Percentiles rank a stretch among this genome's conserved stretches.
Conservation (phyloP, 2,888 invertebrate species). For the Pterostichus madidus region DNA sequence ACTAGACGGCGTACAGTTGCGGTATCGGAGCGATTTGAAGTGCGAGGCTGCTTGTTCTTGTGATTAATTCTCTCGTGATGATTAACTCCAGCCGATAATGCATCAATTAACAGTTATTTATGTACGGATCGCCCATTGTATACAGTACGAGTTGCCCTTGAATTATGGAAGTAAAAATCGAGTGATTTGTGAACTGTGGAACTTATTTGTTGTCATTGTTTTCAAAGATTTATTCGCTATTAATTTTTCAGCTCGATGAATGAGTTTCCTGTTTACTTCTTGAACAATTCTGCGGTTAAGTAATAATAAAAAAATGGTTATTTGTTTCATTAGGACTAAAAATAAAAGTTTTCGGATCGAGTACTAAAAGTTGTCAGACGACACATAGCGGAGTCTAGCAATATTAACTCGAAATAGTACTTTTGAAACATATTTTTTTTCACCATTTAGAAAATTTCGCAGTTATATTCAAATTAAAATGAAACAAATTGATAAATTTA, state of each 20-base stretch:
- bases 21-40: not conserved
- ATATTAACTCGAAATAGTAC: too few species aligned
- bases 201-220: constrained; percentile 12
- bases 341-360: too few species aligned
- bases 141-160: constrained; percentile 25
- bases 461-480: too few species aligned
- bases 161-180: constrained; percentile 41
- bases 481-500: too few species aligned
- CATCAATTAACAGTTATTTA: constrained; percentile 56
- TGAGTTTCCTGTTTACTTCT: too few species aligned
- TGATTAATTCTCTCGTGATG: constrained; percentile 40
- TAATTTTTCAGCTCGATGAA: not conserved
- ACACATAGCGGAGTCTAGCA: too few species aligned
- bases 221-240: constrained; percentile 33
- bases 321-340: too few species aligned
- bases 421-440: too few species aligned
- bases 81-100: constrained; percentile 54
- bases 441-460: too few species aligned
- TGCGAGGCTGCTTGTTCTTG: constrained; percentile 43
- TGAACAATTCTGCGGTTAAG: too few species aligned
- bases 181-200: constrained; percentile 38
- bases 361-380: too few species aligned
- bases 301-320: too few species aligned
- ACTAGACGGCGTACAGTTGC: not conserved
- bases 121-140: constrained; percentile 38